Percentiles rank a stretch among this genome's conserved stretches.
phyloP scores from a whole-genome alignment of 2,797 vertebrate species.

The Margarornis squamiger region DNA sequence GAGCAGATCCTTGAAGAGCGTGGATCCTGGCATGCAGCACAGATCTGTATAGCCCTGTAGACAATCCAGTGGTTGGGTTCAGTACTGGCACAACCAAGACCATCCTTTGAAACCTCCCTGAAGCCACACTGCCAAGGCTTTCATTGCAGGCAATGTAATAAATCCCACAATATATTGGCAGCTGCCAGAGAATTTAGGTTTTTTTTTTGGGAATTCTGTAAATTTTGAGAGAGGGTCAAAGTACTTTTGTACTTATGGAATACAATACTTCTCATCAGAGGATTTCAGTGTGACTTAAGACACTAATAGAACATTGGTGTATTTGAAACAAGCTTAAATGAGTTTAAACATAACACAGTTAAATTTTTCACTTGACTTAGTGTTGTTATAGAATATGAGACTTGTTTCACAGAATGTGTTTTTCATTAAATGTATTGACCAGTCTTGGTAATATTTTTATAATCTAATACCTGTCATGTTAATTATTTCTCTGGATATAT shows the following conservation, averaged over 20 bases:
- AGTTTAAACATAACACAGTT: neutral
- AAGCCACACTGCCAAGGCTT: neutral
- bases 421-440: neutral
- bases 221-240: neutral
- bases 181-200: neutral
- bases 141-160: neutral
- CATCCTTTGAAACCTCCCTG: neutral
- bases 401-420: neutral
- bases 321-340: neutral
- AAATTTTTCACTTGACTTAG: neutral
- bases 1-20: neutral
- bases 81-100: neutral
- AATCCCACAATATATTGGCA: neutral
- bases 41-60: accelerated
- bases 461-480: neutral
- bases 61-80: neutral
- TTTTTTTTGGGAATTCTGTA: neutral
- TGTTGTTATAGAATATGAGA: neutral
- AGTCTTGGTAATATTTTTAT: neutral
- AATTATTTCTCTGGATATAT: neutral
- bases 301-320: neutral
- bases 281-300: neutral
- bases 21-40: neutral
- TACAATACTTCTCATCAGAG: neutral
- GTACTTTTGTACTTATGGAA: neutral